Base-by-base conservation (phyloP, 2,113 vertebrate genomes). In the Tringa solitaria region DNA sequence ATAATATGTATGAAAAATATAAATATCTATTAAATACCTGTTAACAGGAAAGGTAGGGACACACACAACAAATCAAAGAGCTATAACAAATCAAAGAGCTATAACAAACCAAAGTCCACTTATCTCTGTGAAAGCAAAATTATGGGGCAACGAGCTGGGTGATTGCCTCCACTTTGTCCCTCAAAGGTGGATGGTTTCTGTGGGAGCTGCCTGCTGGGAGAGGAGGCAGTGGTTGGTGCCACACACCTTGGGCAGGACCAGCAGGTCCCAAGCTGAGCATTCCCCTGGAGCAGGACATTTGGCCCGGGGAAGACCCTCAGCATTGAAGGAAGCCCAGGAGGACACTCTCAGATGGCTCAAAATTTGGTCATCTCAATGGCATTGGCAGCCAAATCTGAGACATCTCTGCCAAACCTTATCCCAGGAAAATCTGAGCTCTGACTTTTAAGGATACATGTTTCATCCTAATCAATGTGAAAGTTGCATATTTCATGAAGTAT, bases 121-220 rank as follows among this genome's bases (percentile, higher is more conserved):
- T 33, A 19, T 39, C 9, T 15, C 46, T 4, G 6, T 39, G 74
- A 61, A 61, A 46, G 22, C 6, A 39, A 79, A 39, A 63, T 39
- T 51, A 33, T 1, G 1, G 48, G 33, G 50, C 3, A 5, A 54
- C 0, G 2, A 61, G 33, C 11, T 13, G 27, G 45, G 53, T 37
- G 51, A 67, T 46, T 45, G 32, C 43, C 21, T 73, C 14, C 21
- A 9, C 50, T 9, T 24, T 4, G 9, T 10, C 27, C 22, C 27
- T 51, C 37, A 9, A 33, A 67, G 32, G 21, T 1, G 14, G 8
- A 32, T 57, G 18, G 14, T 33, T 68, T 37, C 37, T 82, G 33
- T 45, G 10, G 26, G 12, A 27, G 56, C 24, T n/a, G 16, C 39
- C 39, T 37, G 12, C 45, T 61, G 46, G 63, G 27, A 51, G 22